Evolutionary conservation across 2,888 invertebrate genomes (phyloP), one percentile per base, ranked within the genome.

Genomic region (Thalpophila matura): DNA sequence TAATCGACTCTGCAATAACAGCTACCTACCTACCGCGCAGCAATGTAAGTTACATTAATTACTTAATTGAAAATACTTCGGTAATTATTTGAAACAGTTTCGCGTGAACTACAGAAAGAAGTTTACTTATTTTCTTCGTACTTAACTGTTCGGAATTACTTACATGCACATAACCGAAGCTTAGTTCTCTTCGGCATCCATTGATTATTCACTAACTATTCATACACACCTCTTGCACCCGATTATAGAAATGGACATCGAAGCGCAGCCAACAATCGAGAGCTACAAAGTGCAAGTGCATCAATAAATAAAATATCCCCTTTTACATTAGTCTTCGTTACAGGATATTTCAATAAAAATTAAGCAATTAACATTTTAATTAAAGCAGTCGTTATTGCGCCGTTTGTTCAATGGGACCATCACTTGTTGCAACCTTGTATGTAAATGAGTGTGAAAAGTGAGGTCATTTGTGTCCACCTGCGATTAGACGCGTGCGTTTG

Each of bases 401-500:
- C 56, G 62, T 70, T 70, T 68, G 51, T 71, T 47, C 27, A 56
- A 55, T 62, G 50, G 45, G 55, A 55, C 33, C 59, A 58, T 79
- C 72, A 73, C 58, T 74, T 65, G 58, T 76, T 59, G 54, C 53
- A 67, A 59, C 77, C 54, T 51, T 59, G 43, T 72, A 71, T 77
- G 71, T 62, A 74, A 73, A 75, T 78, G 56, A 60, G 46, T 64
- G 72, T 66, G 74, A 79, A 75, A 72, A 77, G 69, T 77, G 76
- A 74, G 70, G 76, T 74, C 73, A 70, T 64, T 58, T 65, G 26
- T 50, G 73, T 63, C 74, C 84, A 84, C 84, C 84, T 84, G 84
- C 81, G 59, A 68, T 53, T 57, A 68, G 63, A 55, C 54, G 56
- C 64, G 56, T 72, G 66, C 67, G 57, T 59, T 47, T 67, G 69